A percentile compares a stretch with the other conserved stretches of the same genome.
phyloP scores from a whole-genome alignment of 1,140 invertebrate species.

The Ericerus pela region DNA sequence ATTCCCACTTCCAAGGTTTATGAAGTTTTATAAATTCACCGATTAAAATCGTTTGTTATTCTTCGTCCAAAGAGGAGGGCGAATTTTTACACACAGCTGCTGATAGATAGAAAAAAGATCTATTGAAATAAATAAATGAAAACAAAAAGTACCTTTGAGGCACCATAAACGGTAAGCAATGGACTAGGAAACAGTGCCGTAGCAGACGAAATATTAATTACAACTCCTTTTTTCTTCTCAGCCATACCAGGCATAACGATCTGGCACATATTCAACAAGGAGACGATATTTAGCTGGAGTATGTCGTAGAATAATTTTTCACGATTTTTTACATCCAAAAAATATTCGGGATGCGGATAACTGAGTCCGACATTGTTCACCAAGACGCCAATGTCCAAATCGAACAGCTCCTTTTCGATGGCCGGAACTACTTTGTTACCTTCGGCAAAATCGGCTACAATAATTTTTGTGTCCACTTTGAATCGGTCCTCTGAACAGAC shows the following conservation, averaged over 20 bases:
- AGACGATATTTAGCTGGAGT: conserved; percentile 43
- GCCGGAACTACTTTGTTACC: conserved; percentile 54
- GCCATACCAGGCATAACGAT: conserved; percentile 81
- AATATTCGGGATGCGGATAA: conserved; percentile 75
- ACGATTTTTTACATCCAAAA: conserved; percentile 48
- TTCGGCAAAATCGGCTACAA: conserved; percentile 71
- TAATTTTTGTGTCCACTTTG: conserved; percentile 61
- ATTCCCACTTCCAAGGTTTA: no score
- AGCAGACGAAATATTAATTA: conserved; percentile 85
- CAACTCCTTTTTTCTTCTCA: conserved; percentile 60
- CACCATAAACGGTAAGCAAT: conserved; percentile 72
- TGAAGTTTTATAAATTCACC: no score
- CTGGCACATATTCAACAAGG: conserved; percentile 44
- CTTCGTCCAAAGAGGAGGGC: no score
- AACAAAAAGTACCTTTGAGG: conserved; percentile 65
- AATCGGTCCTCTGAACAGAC: conserved; percentile 44
- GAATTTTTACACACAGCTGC: no score
- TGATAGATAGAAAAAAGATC: no score
- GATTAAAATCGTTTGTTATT: no score
- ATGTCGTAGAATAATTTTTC: conserved; percentile 31
- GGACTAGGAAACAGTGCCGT: conserved; percentile 64
- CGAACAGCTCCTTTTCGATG: conserved; percentile 55
- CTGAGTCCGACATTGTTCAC: conserved; percentile 93
- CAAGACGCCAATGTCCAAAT: conserved; percentile 76
- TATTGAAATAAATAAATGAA: no score